Conservation (phyloP, 2,888 invertebrate species). For the Diaperis boleti region DNA sequence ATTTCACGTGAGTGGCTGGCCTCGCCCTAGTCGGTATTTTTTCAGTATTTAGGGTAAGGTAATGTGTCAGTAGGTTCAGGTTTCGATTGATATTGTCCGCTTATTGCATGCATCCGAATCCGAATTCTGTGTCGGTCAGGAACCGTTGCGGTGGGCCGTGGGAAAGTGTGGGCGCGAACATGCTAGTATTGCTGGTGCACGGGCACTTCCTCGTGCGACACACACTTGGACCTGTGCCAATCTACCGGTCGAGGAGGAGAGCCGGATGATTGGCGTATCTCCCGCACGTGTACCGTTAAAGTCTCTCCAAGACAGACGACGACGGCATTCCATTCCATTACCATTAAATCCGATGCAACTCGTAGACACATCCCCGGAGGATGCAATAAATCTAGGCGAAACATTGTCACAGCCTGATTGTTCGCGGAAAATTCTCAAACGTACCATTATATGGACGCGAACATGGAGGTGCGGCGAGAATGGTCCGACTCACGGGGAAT, state of each 20-base stretch:
- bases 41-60: conserved; percentile 10
- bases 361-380: conserved; percentile 37
- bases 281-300: conserved; percentile 40
- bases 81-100: conserved; percentile 29
- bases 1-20: too few species aligned
- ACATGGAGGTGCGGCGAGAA: conserved; percentile 10
- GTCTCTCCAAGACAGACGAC: conserved; percentile 29
- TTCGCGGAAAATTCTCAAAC: conserved; percentile 23
- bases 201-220: conserved; percentile 49
- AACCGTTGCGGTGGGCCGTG: conserved; percentile 48
- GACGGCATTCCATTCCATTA: conserved; percentile 45
- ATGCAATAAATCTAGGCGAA: conserved; percentile 51
- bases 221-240: conserved; percentile 44
- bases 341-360: conserved; percentile 48
- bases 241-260: conserved; percentile 35
- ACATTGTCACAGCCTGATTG: conserved; percentile 41
- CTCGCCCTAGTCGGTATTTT: too few species aligned
- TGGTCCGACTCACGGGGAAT: background rate
- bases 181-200: conserved; percentile 34
- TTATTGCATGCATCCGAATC: conserved; percentile 43
- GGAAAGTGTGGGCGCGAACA: conserved; percentile 51
- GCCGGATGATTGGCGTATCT: conserved; percentile 41
- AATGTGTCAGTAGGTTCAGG: conserved; percentile 30
- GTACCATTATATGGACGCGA: background rate
- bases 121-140: conserved; percentile 48